Conservation (phyloP, 2,113 vertebrate species). For the Bambusicola thoracicus region DNA sequence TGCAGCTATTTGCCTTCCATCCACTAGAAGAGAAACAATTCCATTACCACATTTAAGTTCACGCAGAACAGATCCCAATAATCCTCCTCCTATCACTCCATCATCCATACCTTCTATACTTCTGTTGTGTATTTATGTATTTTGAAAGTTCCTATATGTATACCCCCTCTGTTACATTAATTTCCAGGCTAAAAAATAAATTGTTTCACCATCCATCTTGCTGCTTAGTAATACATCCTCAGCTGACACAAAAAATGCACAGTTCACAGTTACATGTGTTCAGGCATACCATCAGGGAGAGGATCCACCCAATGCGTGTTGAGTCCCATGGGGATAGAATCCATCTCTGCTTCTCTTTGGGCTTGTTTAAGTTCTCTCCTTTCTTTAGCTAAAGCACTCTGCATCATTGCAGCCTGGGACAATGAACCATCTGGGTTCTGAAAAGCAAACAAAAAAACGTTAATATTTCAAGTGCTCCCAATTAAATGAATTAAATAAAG, state of each 20-base stretch:
- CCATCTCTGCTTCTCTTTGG: constrained; percentile 97
- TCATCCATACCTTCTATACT: background rate
- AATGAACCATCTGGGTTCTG: constrained; percentile 98
- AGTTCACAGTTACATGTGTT: background rate
- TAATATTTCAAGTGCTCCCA: background rate
- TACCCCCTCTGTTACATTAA: background rate
- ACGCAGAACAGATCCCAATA: background rate
- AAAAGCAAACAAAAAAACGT: background rate
- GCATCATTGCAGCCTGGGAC: constrained; percentile 99
- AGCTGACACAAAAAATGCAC: background rate
- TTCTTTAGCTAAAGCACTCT: constrained; percentile 96
- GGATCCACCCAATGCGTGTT: constrained; percentile 99
- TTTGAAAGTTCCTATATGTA: background rate
- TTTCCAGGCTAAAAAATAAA: background rate
- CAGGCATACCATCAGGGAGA: constrained; percentile 89
- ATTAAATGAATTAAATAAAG: background rate
- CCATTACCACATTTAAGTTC: background rate
- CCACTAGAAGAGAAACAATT: constrained; percentile 65
- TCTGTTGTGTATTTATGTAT: background rate
- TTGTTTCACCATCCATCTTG: background rate
- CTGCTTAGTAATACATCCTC: background rate
- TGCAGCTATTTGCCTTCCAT: constrained; percentile 96
- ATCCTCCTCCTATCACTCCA: background rate
- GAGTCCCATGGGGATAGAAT: constrained; percentile 98
- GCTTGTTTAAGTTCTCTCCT: constrained; percentile 95